Evolutionary conservation across 2,888 invertebrate genomes (phyloP), one percentile per base, ranked within the genome.

Genomic region (Mythimna albipuncta): DNA sequence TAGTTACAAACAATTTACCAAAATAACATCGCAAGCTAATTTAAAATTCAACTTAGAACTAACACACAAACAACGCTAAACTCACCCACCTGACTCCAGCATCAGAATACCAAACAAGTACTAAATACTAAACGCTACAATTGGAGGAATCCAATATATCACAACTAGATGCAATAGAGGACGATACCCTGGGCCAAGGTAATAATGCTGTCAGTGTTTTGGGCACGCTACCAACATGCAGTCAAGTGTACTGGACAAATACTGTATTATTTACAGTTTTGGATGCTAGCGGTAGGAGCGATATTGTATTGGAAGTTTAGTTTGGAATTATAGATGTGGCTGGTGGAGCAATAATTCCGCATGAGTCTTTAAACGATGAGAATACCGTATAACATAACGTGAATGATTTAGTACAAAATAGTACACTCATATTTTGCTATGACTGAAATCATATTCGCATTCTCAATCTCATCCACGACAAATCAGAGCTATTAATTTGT

Each of bases 181-280:
- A 57, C 38, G 38, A 55, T 35, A 64, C 4, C 55, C 50, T 41
- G 21, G 10, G 79, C 79, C 82, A 84, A 76, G 69, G 64, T 69
- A 83, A 83, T 83, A 83, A 82, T 84, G 72, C 81, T 84, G 82
- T 77, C 83, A 70, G 66, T 69, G 41, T 75, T 81, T 67, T 84
- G 83, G 83, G 83, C 83, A 84, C 66, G 57, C 44, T 72, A 83
- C 83, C 83, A 83, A 83, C 69, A 71, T 69, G 75, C 83, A 76
- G 52, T 58, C 44, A 61, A 73, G 69, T 77, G 38, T 70, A 74
- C 69, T 67, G 75, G 52, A 62, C 83, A 83, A 76, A 81, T 76
- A 79, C 79, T 73, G 64, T 64, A 75, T 76, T 83, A 84, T 83
- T 82, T 83, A 83, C 82, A 63, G 70, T 74, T 69, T 81, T 69